phyloP scores from a whole-genome alignment of 1,140 invertebrate species.

The Bombus superbus region DNA sequence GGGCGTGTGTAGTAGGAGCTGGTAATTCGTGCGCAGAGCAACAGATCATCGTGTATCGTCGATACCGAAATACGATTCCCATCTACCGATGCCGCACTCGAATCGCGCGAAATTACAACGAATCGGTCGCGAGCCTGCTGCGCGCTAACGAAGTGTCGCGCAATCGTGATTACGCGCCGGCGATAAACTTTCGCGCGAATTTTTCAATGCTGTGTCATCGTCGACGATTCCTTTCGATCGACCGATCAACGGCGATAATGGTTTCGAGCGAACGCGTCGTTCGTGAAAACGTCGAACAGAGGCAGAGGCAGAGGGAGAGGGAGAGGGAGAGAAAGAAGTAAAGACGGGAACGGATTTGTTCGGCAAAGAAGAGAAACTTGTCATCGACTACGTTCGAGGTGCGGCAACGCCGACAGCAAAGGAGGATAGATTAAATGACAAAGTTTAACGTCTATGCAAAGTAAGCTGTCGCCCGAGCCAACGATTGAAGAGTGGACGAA shows the following conservation, averaged over 20 bases:
- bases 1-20: no score
- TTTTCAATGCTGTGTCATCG: not conserved
- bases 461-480: conserved; percentile 63
- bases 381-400: conserved; percentile 23
- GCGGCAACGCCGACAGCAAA: not conserved
- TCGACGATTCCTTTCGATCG: not conserved
- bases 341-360: not conserved
- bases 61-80: conserved; percentile 43
- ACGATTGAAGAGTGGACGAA: conserved; percentile 35
- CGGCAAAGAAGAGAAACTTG: conserved; percentile 25
- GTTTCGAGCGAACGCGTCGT: not conserved
- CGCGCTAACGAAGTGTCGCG: conserved; percentile 53
- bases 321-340: not conserved
- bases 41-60: conserved; percentile 44
- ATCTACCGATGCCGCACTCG: not conserved
- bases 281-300: not conserved
- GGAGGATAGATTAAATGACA: conserved; percentile 63
- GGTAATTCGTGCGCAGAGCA: conserved; percentile 32
- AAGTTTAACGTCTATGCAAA: conserved; percentile 70
- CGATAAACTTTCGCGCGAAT: conserved; percentile 39
- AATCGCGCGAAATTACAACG: conserved; percentile 47
- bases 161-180: conserved; percentile 33
- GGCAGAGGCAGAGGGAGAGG: not conserved
- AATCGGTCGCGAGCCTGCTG: conserved; percentile 27
- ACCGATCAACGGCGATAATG: not conserved